Percentiles rank a stretch among this genome's conserved stretches.
Evolutionary conservation across 2,113 vertebrate species (phyloP).

Genomic region (Orcinus orca): DNA sequence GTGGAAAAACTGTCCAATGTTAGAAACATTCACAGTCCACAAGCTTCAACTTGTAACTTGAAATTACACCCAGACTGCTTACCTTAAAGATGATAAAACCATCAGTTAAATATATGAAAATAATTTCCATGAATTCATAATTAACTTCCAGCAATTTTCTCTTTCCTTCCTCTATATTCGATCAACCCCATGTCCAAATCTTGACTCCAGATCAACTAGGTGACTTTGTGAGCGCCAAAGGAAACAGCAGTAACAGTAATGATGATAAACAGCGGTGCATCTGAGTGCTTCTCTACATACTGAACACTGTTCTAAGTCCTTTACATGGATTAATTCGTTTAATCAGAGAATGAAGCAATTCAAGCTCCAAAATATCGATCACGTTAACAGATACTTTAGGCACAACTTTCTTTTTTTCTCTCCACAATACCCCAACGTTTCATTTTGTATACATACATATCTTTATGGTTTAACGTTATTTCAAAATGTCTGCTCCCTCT

Average conservation of each 20-base stretch:
- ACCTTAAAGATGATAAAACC: not conserved
- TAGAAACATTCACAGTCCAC: not conserved
- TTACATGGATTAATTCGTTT: not conserved
- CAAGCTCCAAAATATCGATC: not conserved
- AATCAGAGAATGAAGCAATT: not conserved
- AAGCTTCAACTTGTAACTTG: not conserved
- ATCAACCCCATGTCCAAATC: not conserved
- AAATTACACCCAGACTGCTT: not conserved
- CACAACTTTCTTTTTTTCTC: not conserved
- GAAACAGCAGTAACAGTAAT: not conserved
- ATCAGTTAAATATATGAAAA: slow-evolving; percentile 1
- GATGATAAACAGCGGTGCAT: not conserved
- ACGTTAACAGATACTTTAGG: not conserved
- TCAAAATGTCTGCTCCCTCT: not conserved
- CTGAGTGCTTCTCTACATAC: not conserved
- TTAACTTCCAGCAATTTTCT: not conserved
- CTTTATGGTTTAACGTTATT: not conserved
- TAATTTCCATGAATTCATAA: not conserved
- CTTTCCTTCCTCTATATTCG: not conserved
- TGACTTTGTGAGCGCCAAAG: not conserved
- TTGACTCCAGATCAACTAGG: not conserved
- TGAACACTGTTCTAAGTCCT: not conserved
- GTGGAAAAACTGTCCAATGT: not conserved
- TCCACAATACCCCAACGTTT: not conserved
- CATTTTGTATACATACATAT: not conserved